Conservation (phyloP, 2,888 invertebrate genomes). For the Alsophila aescularia region DNA sequence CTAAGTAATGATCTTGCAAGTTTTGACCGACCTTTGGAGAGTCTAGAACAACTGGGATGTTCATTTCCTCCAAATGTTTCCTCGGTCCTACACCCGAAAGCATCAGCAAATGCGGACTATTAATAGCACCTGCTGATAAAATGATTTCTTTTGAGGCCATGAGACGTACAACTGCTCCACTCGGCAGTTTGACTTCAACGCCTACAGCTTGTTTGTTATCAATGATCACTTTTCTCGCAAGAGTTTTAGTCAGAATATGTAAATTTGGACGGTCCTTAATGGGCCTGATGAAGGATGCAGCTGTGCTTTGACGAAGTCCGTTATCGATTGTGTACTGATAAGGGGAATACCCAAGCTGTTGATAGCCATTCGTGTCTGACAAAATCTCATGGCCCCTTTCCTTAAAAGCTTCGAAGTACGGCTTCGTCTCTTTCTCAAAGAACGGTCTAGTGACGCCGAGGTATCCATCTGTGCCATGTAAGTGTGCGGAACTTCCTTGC, state of each 20-base stretch:
- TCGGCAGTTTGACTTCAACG: constrained; percentile 40
- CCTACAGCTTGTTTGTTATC: constrained; percentile 39
- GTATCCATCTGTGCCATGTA: constrained; percentile 36
- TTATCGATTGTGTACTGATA: constrained; percentile 40
- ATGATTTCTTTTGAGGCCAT: constrained; percentile 47
- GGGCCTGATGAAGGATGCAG: constrained; percentile 44
- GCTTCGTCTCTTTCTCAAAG: constrained; percentile 15
- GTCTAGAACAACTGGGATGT: constrained; percentile 41
- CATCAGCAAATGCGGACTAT: constrained; percentile 53
- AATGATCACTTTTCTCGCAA: constrained; percentile 46
- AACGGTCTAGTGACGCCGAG: constrained; percentile 32
- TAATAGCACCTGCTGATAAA: constrained; percentile 51
- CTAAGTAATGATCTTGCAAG: constrained; percentile 48
- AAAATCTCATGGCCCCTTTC: constrained; percentile 38
- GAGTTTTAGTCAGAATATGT: constrained; percentile 42
- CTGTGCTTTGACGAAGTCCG: constrained; percentile 45
- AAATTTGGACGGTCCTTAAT: constrained; percentile 45
- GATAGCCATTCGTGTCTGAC: constrained; percentile 43
- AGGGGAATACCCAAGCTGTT: constrained; percentile 45
- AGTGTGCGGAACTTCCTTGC: constrained; percentile 7
- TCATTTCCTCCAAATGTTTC: constrained; percentile 41
- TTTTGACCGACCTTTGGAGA: constrained; percentile 49
- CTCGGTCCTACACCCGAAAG: constrained; percentile 53
- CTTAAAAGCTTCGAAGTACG: constrained; percentile 29
- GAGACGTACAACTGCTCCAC: constrained; percentile 29